phyloP scores from a whole-genome alignment of 2,113 vertebrate species.

The Clupea harengus region DNA sequence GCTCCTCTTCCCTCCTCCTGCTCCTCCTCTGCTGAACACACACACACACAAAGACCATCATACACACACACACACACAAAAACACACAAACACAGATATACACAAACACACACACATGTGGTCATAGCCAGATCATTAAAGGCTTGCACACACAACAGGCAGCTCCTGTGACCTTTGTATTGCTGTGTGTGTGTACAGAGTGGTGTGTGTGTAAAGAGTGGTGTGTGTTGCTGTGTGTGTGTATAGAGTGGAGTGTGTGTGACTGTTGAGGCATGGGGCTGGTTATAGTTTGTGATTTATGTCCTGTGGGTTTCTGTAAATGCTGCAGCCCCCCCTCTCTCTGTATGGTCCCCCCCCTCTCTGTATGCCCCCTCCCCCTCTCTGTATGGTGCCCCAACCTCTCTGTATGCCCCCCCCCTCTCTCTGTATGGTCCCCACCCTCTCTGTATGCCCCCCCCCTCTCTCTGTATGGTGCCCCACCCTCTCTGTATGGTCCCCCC shows the following conservation, averaged over 20 bases:
- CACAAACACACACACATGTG: constrained; percentile 10
- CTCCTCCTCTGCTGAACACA: constrained; percentile 71
- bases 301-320: constrained; percentile 37
- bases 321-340: not conserved
- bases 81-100: not conserved
- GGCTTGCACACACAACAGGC: constrained; percentile 61
- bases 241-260: not conserved
- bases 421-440: too few species aligned
- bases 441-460: too few species aligned
- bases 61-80: not conserved
- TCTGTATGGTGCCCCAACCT: too few species aligned
- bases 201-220: constrained; percentile 19
- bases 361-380: not conserved
- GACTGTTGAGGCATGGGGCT: constrained; percentile 52
- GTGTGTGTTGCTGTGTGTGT: not conserved
- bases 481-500: not conserved
- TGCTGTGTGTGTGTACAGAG: constrained; percentile 52
- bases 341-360: not conserved
- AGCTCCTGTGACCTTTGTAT: constrained; percentile 75
- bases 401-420: too few species aligned
- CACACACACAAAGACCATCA: constrained; percentile 65
- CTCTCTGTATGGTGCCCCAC: too few species aligned
- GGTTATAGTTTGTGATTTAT: constrained; percentile 71
- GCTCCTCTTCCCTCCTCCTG: constrained; percentile 68
- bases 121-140: constrained; percentile 68